Conservation (phyloP, 2,888 invertebrate genomes). For the Teleiodes luculella region DNA sequence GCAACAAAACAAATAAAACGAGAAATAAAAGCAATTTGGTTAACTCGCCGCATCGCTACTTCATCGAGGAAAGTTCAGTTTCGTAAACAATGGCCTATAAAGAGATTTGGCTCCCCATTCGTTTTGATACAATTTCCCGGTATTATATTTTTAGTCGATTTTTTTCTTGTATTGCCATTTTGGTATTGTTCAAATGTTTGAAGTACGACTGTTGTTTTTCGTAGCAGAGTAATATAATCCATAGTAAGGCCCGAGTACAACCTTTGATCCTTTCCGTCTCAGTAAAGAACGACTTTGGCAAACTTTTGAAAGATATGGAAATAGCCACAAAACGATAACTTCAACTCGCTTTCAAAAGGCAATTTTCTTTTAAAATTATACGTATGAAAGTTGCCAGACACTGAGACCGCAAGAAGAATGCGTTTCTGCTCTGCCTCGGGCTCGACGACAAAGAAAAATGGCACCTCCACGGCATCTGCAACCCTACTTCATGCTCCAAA, state of each 20-base stretch:
- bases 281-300: neutral
- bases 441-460: slow-evolving; percentile 43
- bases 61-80: slow-evolving; percentile 35
- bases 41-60: slow-evolving; percentile 42
- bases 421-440: slow-evolving; percentile 30
- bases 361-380: slow-evolving; percentile 47
- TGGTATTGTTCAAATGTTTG: too few species aligned
- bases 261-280: neutral
- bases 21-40: slow-evolving; percentile 45
- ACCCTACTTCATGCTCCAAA: slow-evolving; percentile 26
- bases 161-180: slow-evolving; percentile 26
- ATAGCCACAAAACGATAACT: slow-evolving; percentile 32
- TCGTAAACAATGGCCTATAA: slow-evolving; percentile 30
- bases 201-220: too few species aligned
- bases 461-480: slow-evolving; percentile 40
- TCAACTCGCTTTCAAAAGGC: slow-evolving; percentile 36
- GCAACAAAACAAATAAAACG: slow-evolving; percentile 40
- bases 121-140: slow-evolving; percentile 33
- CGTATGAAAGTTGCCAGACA: slow-evolving; percentile 50
- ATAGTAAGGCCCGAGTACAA: neutral
- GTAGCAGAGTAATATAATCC: too few species aligned
- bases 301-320: slow-evolving; percentile 7
- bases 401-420: slow-evolving; percentile 39
- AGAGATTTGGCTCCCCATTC: slow-evolving; percentile 27
- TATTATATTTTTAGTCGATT: slow-evolving; percentile 31